A percentile compares a stretch with the other conserved stretches of the same genome.
phyloP scores from a whole-genome alignment of 2,113 vertebrate species.

The Paradisaea rubra region DNA sequence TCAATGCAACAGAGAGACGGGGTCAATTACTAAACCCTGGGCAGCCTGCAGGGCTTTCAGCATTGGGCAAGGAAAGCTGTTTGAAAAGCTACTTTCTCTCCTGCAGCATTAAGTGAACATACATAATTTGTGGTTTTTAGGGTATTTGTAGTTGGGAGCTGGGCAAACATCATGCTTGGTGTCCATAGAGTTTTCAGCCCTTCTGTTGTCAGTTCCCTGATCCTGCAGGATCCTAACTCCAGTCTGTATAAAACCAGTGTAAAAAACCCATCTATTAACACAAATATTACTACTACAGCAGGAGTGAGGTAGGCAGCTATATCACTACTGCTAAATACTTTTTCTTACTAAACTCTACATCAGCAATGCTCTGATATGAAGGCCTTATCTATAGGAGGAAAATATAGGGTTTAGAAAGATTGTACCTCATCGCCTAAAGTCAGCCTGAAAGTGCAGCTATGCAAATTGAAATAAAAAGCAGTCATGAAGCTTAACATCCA shows the following conservation, averaged over 20 bases:
- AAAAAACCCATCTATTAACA: neutral
- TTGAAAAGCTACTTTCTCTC: neutral
- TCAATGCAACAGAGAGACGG: neutral
- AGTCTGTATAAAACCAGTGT: neutral
- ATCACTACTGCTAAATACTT: neutral
- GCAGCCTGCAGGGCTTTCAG: neutral
- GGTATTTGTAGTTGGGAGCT: neutral
- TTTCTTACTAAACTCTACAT: neutral
- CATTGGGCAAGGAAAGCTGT: neutral
- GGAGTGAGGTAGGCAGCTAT: neutral
- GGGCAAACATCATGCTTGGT: neutral
- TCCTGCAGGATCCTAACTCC: neutral
- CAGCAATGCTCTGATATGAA: neutral
- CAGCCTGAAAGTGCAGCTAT: neutral
- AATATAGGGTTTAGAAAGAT: neutral
- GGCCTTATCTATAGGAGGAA: neutral
- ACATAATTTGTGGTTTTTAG: neutral
- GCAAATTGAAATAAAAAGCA: neutral
- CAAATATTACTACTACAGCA: neutral
- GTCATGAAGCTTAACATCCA: neutral
- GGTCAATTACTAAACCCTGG: neutral
- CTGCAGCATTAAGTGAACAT: neutral
- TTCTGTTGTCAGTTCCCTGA: neutral
- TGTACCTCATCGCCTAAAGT: neutral
- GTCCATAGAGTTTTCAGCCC: neutral